Conservation (phyloP, 2,797 vertebrate genomes). For the Enteromius mattozi region DNA sequence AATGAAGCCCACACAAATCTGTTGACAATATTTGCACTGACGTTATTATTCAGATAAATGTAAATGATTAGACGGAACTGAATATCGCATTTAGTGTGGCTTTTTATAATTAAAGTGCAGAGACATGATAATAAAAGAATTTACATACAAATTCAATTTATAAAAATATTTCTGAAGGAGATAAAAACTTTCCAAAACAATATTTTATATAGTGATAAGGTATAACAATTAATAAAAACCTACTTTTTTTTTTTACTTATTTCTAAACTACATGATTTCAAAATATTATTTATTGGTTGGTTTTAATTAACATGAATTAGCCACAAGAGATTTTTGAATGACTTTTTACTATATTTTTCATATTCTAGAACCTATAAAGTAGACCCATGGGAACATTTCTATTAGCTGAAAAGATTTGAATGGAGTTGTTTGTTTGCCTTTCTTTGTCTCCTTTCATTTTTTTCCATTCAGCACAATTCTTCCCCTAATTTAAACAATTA, state of each 20-base stretch:
- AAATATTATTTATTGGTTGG: neutral
- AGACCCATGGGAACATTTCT: conserved; percentile 12
- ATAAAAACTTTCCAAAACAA: neutral
- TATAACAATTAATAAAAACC: neutral
- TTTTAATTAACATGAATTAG: neutral
- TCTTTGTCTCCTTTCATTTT: conserved; percentile 24
- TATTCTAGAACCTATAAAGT: neutral
- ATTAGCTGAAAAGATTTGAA: neutral
- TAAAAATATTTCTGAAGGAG: neutral
- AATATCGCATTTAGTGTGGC: conserved; percentile 15
- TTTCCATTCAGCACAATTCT: conserved; percentile 19
- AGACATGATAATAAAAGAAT: neutral
- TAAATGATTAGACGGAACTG: conserved; percentile 27
- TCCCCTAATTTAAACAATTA: conserved; percentile 48
- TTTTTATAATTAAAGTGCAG: neutral
- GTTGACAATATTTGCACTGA: conserved; percentile 39
- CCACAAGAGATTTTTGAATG: neutral
- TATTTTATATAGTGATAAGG: neutral
- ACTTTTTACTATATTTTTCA: neutral
- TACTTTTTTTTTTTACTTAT: neutral
- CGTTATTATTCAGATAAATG: conserved; percentile 40
- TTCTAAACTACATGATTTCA: neutral
- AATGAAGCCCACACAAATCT: conserved; percentile 61
- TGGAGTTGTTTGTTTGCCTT: neutral
- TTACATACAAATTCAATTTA: neutral